Conservation (phyloP, 2,888 invertebrate genomes). For the Mimas tiliae region DNA sequence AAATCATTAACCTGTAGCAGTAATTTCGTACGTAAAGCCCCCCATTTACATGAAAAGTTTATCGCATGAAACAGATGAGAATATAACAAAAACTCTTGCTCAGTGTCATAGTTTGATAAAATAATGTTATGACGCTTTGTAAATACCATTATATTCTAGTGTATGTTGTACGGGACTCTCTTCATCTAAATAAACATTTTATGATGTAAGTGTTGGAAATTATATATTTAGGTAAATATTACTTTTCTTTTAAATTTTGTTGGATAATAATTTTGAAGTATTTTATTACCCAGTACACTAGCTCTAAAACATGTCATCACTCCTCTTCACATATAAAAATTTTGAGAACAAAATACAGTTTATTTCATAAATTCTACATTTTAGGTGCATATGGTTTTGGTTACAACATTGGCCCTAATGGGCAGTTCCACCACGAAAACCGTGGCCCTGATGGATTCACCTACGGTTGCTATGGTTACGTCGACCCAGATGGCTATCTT, state of each 20-base stretch:
- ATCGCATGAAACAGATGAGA: too few relatives aligned
- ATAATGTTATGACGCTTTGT: too few relatives aligned
- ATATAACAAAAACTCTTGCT: too few relatives aligned
- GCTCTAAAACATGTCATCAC: too few relatives aligned
- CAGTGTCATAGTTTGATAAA: too few relatives aligned
- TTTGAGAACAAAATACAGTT: background rate
- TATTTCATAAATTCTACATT: too few relatives aligned
- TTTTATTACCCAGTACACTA: too few relatives aligned
- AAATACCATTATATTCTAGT: too few relatives aligned
- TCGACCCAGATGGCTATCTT: slow-evolving; percentile 87
- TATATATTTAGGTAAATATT: background rate
- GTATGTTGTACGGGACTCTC: too few relatives aligned
- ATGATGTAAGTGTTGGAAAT: background rate
- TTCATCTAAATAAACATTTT: too few relatives aligned
- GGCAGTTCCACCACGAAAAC: slow-evolving; percentile 92
- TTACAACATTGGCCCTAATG: slow-evolving; percentile 90
- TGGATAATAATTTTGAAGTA: background rate
- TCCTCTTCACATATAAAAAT: too few relatives aligned
- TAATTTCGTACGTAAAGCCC: background rate
- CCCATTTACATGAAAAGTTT: too few relatives aligned
- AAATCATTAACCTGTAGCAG: background rate
- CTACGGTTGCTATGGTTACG: slow-evolving; percentile 92
- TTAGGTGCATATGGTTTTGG: slow-evolving; percentile 90
- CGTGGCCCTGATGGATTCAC: slow-evolving; percentile 91
- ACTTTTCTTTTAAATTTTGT: background rate